Conservation (phyloP, 2,888 invertebrate genomes). For the Agonum fuliginosum region DNA sequence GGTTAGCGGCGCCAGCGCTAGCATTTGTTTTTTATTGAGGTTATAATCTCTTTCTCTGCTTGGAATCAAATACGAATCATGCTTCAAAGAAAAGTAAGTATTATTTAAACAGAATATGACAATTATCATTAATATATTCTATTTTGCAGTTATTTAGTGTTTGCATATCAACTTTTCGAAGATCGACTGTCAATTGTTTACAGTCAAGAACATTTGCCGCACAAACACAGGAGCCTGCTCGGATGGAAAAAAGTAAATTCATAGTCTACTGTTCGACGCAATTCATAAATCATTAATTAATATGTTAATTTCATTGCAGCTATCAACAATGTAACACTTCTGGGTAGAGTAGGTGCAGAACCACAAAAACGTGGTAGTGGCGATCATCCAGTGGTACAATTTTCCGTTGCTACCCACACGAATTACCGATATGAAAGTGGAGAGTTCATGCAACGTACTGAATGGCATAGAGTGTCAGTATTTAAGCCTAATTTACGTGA, state of each 20-base stretch:
- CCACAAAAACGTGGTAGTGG: conserved; percentile 89
- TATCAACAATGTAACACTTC: conserved; percentile 87
- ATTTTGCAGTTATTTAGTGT: conserved; percentile 24
- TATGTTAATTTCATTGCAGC: conserved; percentile 73
- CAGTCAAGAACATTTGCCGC: conserved; percentile 55
- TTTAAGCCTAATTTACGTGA: conserved; percentile 90
- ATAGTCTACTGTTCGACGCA: too few relatives aligned
- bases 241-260: conserved; percentile 70
- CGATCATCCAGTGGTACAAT: conserved; percentile 90
- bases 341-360: conserved; percentile 92
- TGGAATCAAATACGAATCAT: conserved; percentile 4
- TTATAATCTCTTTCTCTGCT: conserved; percentile 44
- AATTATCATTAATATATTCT: conserved; percentile 6
- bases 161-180: conserved; percentile 14
- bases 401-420: conserved; percentile 92
- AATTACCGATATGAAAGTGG: conserved; percentile 89
- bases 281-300: too few relatives aligned
- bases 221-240: conserved; percentile 68
- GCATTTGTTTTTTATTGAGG: conserved; percentile 25
- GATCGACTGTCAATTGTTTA: not conserved
- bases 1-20: not conserved
- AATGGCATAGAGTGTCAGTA: conserved; percentile 93
- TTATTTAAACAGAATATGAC: not conserved
- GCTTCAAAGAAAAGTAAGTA: conserved; percentile 46
- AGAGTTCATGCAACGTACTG: conserved; percentile 88